Evolutionary conservation across 2,797 vertebrate species (phyloP).

Genomic region (Sylvia borin): DNA sequence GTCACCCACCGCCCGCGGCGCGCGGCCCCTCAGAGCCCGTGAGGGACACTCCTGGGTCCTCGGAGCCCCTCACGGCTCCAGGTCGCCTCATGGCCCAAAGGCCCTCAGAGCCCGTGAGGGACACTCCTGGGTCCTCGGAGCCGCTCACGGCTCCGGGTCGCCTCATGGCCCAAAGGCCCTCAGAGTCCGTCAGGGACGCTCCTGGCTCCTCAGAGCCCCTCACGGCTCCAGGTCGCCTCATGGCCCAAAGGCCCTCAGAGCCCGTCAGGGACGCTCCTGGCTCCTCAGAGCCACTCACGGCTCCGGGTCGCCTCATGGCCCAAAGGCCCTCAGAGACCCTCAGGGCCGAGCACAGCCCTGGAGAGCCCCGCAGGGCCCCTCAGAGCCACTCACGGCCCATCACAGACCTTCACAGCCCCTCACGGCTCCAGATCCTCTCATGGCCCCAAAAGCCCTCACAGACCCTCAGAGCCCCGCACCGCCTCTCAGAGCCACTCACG

Average conservation of each 20-base stretch:
- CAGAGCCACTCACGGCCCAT: background rate
- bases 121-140: no score
- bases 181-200: background rate
- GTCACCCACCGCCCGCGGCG: background rate
- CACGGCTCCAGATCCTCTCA: background rate
- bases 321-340: no score
- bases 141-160: no score
- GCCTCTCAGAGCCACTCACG: rapidly evolving
- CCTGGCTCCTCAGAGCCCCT: no score
- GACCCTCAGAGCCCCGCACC: no score
- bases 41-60: no score
- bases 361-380: background rate
- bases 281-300: background rate
- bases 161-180: background rate
- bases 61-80: background rate
- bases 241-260: no score
- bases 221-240: no score
- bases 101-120: background rate
- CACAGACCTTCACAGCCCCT: rapidly evolving
- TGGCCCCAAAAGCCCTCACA: no score
- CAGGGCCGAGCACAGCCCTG: background rate
- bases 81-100: background rate
- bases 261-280: background rate
- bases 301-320: no score
- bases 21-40: background rate